phyloP scores from a whole-genome alignment of 2,888 invertebrate genomes.

The Nycteola revayana region DNA sequence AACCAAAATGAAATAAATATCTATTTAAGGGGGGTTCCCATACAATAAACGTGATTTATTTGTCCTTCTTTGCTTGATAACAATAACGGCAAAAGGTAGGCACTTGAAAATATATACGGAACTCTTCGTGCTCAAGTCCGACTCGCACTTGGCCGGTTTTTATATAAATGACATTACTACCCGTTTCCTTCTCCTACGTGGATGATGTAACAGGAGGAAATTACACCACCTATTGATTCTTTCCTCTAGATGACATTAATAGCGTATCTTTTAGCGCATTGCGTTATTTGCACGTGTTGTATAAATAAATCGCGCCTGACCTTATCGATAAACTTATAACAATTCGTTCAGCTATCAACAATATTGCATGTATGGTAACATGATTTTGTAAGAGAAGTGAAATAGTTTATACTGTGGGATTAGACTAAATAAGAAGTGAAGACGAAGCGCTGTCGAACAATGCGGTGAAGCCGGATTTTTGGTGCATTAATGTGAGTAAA shows the following conservation, averaged over 20 bases:
- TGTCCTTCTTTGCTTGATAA: no score
- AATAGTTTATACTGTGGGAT: conserved; percentile 16
- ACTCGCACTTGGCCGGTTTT: no score
- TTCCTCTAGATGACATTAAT: conserved; percentile 19
- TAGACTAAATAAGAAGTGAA: no score
- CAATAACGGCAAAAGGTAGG: no score
- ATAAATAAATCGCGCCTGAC: conserved; percentile 41
- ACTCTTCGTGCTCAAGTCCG: no score
- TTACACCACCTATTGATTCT: conserved; percentile 16
- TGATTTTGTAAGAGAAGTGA: conserved; percentile 20
- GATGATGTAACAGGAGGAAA: conserved; percentile 18
- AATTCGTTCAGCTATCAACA: conserved; percentile 34
- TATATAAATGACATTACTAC: conserved; percentile 14
- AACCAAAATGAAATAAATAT: no score
- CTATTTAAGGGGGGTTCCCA: no score
- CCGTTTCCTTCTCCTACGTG: conserved; percentile 12
- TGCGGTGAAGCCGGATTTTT: no score
- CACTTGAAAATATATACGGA: no score
- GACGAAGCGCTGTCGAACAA: no score
- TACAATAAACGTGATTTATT: no score
- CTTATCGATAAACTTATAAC: conserved; percentile 45
- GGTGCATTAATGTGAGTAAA: no score
- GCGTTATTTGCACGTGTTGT: conserved; percentile 32
- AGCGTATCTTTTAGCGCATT: conserved; percentile 23
- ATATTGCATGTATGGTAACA: conserved; percentile 19